Base-by-base conservation (phyloP, 2,797 vertebrate genomes). In the Limosa lapponica region DNA sequence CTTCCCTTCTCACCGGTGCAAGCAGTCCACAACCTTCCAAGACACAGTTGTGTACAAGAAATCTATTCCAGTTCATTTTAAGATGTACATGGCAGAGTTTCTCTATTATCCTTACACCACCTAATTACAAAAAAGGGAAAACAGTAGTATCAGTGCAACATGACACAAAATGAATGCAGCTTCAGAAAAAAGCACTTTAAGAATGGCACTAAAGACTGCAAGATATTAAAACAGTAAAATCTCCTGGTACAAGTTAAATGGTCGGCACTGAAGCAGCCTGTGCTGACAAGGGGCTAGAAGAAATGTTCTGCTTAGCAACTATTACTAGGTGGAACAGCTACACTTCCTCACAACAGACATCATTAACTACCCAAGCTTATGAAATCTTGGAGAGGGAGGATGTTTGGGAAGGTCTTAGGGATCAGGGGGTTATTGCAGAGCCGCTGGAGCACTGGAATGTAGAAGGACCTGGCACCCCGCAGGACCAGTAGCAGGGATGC, bases 241-340 rank as follows among this genome's bases (percentile, higher is more conserved):
- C n/a, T 72, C 30, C 36, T 70, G 8, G 3, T 28, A 54, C 8
- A 58, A 84, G 25, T 80, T 30, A 54, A 55, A 58, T 22, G 30
- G 28, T 32, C 92, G 84, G 37, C 19, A 34, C 27, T 48, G 36
- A 89, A 91, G 75, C 64, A 86, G 67, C 5, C 57, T 58, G 30
- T 66, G 64, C 39, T 83, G 41, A 83, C 62, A 62, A 74, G 81
- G 30, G 74, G 71, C 39, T 49, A 25, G 28, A 89, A 96, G 52
- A 69, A 79, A 79, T 3, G 77, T 86, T 62, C 85, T 61, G 51
- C 93, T 73, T 96, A 96, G 94, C 95, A 96, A 96, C 93, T 91
- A 95, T 91, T 79, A 83, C 96, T 94, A 83, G 96, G 96, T 78
- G 94, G 95, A 94, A 95, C 77, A 95, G 57, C 90, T 66, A 90